Conservation (phyloP, 2,797 vertebrate species). For the Sebastes minor region DNA sequence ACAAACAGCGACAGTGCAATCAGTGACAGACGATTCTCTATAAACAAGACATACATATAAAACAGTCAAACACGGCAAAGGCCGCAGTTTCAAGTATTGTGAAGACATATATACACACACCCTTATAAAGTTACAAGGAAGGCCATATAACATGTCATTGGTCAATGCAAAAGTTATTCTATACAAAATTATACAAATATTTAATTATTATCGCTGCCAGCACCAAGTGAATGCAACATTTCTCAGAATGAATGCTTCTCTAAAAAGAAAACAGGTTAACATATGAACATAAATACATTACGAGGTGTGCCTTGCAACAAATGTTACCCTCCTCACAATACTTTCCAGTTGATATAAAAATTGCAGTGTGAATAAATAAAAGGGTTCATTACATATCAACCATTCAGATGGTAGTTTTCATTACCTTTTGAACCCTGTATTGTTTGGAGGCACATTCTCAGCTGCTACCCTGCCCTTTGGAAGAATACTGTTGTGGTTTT, state of each 20-base stretch:
- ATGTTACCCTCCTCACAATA: background rate
- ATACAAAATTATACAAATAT: slow-evolving; percentile 37
- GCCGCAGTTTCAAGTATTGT: slow-evolving; percentile 58
- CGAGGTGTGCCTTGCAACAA: background rate
- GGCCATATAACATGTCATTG: slow-evolving; percentile 5
- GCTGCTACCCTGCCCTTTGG: slow-evolving; percentile 9
- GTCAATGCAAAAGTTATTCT: background rate
- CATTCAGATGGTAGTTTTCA: background rate
- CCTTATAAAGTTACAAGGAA: slow-evolving; percentile 7
- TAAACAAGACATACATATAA: background rate
- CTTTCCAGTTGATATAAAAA: slow-evolving; percentile 11
- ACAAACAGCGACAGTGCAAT: slow-evolving; percentile 69
- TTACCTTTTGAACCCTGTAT: background rate
- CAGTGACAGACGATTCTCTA: slow-evolving; percentile 11
- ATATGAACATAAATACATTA: background rate
- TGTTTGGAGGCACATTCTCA: background rate
- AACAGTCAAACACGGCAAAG: slow-evolving; percentile 5
- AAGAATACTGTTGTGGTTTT: slow-evolving; percentile 41
- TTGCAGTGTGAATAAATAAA: background rate
- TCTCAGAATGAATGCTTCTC: background rate
- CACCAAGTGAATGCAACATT: background rate
- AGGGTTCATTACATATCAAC: background rate
- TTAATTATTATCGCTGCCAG: background rate
- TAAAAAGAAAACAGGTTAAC: background rate
- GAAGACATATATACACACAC: background rate